Evolutionary conservation across 2,113 vertebrate genomes (phyloP), one percentile per base, ranked within the genome.

Genomic region (Onychorhynchus coronatus): DNA sequence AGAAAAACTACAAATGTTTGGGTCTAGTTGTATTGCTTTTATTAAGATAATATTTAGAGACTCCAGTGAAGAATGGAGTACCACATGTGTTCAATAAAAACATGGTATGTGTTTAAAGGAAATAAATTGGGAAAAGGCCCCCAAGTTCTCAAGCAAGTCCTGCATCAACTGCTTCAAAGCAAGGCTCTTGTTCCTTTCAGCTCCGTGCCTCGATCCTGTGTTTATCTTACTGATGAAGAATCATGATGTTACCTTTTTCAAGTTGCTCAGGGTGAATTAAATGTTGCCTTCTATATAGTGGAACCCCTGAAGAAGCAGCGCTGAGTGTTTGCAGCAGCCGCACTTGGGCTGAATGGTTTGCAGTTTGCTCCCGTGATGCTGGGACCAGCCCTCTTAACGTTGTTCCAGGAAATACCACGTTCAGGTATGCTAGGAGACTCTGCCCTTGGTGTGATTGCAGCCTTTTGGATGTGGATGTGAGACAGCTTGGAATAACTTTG

Each of bases 1-100:
- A 68, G 73, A 72, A 72, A 27, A 74, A 44, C 31, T 52, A 10
- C 10, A 68, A 68, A 1, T 74, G 20, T 71, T 89, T 84, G 39
- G 27, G 16, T 66, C 86, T 80, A 39, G 28, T 21, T 89, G 21
- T 42, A 58, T 67, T 80, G 80, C 46, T 89, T 93, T 89, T 84
- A 58, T 80, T 86, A 89, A 49, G 41, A 25, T 56, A 76, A 44
- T 61, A 72, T 75, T 92, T 85, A 75, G 61, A 87, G 66, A 41
- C 20, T 67, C n/a, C 24, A 47, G 0, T 68, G 65, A 89, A 77
- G 73, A 78, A 72, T 65, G 56, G 47, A 84, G 28, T 16, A n/a
- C 20, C 31, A 17, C 39, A 30, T 68, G 53, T 46, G 41, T 82
- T 82, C 49, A 78, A 76, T 87, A 78, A 89, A 89, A 81, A 76